These are phyloP conservation scores for Aplochiton taeniatus DNA, from an alignment of 2,797 vertebrate species.

Conservation along the genomic window DNA sequence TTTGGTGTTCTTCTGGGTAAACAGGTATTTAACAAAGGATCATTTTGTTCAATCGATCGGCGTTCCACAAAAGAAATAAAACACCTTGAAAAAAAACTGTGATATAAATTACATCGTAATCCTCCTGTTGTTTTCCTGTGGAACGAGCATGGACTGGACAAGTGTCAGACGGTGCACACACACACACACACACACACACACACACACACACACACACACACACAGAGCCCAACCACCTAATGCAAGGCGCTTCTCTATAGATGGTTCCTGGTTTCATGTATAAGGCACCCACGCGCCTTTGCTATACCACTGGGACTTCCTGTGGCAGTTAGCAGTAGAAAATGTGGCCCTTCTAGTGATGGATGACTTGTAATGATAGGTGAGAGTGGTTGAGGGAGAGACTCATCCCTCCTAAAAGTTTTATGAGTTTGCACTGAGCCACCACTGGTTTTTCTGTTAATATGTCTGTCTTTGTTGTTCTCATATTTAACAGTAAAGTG, in stretches of 20 bases:
- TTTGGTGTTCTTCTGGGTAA: conserved; percentile 58
- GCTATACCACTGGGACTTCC: neutral
- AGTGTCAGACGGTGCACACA: no score
- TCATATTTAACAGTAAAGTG: no score
- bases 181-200: no score
- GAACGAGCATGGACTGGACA: no score
- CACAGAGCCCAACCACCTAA: no score
- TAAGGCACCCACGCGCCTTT: conserved; percentile 4
- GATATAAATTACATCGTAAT: no score
- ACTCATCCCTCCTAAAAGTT: neutral
- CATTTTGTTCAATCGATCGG: no score
- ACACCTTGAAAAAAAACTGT: no score
- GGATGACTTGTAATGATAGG: conserved; percentile 13
- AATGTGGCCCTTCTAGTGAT: conserved; percentile 14
- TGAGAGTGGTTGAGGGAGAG: neutral
- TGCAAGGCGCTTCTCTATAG: neutral
- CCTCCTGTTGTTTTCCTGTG: no score
- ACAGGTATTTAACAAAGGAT: conserved; percentile 64
- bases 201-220: neutral
- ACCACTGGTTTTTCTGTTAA: neutral
- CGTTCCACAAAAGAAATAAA: no score
- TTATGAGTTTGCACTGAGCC: conserved; percentile 6
- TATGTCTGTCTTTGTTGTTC: conserved; percentile 1
- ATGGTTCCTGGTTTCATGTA: conserved; percentile 18
- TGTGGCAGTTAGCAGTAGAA: neutral